Conservation (phyloP, 2,888 invertebrate genomes). For the Cylloceria caligata region DNA sequence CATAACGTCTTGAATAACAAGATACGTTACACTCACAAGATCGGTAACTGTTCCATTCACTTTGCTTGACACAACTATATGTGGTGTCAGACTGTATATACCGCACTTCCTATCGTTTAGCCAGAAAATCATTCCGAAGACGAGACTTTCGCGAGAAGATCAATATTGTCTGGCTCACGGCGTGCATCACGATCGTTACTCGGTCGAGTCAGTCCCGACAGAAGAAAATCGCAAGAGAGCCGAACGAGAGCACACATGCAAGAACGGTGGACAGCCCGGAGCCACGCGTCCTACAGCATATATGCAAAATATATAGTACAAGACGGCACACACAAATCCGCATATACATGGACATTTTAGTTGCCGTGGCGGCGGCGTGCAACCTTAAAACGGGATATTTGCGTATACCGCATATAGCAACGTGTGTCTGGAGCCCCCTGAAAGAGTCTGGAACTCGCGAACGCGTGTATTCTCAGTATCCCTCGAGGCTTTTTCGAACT, state of each 20-base stretch:
- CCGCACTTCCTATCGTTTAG: neutral
- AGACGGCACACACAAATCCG: neutral
- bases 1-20: no score
- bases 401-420: conserved; percentile 65
- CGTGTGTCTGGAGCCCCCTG: conserved; percentile 50
- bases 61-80: neutral
- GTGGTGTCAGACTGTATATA: neutral
- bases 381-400: conserved; percentile 83
- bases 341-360: conserved; percentile 66
- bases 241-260: conserved; percentile 58
- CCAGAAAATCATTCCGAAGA: neutral
- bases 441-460: conserved; percentile 37
- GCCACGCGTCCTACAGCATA: conserved; percentile 56
- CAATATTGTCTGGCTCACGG: conserved; percentile 33
- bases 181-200: conserved; percentile 36
- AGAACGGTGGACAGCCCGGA: conserved; percentile 68
- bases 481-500: conserved; percentile 40
- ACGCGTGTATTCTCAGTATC: conserved; percentile 34
- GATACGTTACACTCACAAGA: no score
- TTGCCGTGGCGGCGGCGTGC: conserved; percentile 77
- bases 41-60: neutral
- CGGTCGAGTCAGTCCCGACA: conserved; percentile 52
- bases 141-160: conserved; percentile 23
- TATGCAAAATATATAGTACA: conserved; percentile 66
- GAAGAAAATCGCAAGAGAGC: conserved; percentile 71